phyloP scores from a whole-genome alignment of 2,113 vertebrate species.

The Nansenia antarctica region DNA sequence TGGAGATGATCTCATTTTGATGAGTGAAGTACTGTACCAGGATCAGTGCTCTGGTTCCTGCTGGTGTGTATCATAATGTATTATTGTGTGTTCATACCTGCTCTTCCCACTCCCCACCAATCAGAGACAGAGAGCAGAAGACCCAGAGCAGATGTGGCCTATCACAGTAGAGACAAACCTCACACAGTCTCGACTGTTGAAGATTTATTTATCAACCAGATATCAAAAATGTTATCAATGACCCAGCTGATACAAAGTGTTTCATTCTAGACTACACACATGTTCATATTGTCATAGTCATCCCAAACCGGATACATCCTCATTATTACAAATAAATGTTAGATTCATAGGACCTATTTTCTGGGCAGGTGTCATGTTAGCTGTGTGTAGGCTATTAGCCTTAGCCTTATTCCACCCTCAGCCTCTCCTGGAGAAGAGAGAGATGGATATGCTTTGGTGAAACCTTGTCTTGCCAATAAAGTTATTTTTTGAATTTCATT shows the following conservation, averaged over 20 bases:
- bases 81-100: conserved; percentile 59
- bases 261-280: conserved; percentile 42
- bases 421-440: conserved; percentile 63
- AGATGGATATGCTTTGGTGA: conserved; percentile 68
- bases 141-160: conserved; percentile 55
- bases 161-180: conserved; percentile 31
- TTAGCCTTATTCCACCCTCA: conserved; percentile 78
- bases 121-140: conserved; percentile 43
- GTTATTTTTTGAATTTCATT: conserved; percentile 77
- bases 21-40: conserved; percentile 57
- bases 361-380: conserved; percentile 75
- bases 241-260: conserved; percentile 30
- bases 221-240: conserved; percentile 11
- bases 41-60: conserved; percentile 63
- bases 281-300: conserved; percentile 59
- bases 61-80: conserved; percentile 65
- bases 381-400: conserved; percentile 78
- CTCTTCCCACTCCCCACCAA: conserved; percentile 45
- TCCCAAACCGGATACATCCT: conserved; percentile 47
- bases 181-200: conserved; percentile 25
- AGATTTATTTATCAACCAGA: conserved; percentile 19
- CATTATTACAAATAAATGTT: conserved; percentile 68
- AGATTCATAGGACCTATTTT: conserved; percentile 61
- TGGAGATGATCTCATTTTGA: conserved; percentile 49
- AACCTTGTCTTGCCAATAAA: conserved; percentile 80